Base-by-base conservation (phyloP, 2,113 vertebrate genomes). In the Haplochromis burtoni region DNA sequence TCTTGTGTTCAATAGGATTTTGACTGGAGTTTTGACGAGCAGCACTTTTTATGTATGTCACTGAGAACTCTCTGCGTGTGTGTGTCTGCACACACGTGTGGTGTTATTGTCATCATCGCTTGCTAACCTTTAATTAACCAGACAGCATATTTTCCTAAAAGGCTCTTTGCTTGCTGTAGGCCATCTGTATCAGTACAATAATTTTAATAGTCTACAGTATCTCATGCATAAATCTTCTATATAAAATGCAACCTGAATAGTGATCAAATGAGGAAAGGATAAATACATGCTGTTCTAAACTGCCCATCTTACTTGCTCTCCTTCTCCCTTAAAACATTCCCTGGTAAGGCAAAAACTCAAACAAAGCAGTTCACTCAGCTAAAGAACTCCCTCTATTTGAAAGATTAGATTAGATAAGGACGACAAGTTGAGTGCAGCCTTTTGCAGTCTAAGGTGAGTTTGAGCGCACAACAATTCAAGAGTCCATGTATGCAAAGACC, bases 121-220 rank as follows among this genome's bases (percentile, higher is more conserved):
- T 42, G 14, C 76, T 86, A 81, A 86, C 86, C 84, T 71, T 31
- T 89, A 88, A 89, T 91, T 92, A 91, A 91, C 86, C 89, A 82
- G 80, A 83, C 45, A n/a, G 17, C 24, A n/a, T 24, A 83, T 83
- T 88, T 86, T 59, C 88, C 86, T 81, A n/a, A 16, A 45, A 84
- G 86, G 81, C 81, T 63, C 73, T 76, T 68, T 80, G 33, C 42
- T 83, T 29, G 66, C 89, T 80, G 66, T 31, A 35, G 87, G 89
- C 57, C 45, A 19, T 61, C 82, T 63, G 9, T 80, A 87, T 91
- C 87, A 86, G 66, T 7, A n/a, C 49, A 86, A 63, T 86, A 2
- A 80, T 88, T 82, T 84, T 80, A 91, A 92, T 82, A 85, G 87
- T 81, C 89, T 59, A 6, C 66, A 45, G 53, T 76, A 89, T 92